Conservation (phyloP, 2,113 vertebrate genomes). For the Carlito syrichta region DNA sequence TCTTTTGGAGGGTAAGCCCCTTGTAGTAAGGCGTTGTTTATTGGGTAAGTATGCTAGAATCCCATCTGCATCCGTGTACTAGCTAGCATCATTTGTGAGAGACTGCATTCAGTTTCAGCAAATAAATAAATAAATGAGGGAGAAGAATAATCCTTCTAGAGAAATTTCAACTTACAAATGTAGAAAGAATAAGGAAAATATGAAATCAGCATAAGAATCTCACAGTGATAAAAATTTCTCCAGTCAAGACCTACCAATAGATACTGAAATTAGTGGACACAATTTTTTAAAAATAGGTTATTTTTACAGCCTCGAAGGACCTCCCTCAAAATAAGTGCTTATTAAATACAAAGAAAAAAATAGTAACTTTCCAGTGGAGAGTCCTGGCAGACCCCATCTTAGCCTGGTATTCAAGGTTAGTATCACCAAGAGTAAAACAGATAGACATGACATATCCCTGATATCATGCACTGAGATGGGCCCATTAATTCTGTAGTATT, state of each 20-base stretch:
- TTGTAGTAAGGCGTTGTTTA: too few species aligned
- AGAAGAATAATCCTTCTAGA: neutral
- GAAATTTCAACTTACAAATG: neutral
- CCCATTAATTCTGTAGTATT: rapidly evolving
- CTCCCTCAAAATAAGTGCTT: neutral
- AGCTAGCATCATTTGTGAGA: too few species aligned
- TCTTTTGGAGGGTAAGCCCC: too few species aligned
- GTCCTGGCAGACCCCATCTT: neutral
- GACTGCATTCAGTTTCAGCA: too few species aligned
- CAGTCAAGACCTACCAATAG: neutral
- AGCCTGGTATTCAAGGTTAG: neutral
- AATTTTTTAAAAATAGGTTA: neutral
- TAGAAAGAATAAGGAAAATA: neutral
- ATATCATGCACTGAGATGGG: neutral
- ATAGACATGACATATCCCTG: neutral
- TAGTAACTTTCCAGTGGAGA: neutral
- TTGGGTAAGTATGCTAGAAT: too few species aligned
- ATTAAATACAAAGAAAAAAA: neutral
- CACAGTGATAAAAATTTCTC: neutral
- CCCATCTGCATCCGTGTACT: too few species aligned
- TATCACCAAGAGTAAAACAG: neutral
- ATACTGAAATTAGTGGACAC: neutral
- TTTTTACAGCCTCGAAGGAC: neutral
- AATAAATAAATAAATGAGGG: neutral
- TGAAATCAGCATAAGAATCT: neutral